Percentiles rank a stretch among this genome's conserved stretches.
These are phyloP conservation scores for Cercopithecus diana DNA, from an alignment of 2,797 vertebrate genomes.

Conservation along the genomic window DNA sequence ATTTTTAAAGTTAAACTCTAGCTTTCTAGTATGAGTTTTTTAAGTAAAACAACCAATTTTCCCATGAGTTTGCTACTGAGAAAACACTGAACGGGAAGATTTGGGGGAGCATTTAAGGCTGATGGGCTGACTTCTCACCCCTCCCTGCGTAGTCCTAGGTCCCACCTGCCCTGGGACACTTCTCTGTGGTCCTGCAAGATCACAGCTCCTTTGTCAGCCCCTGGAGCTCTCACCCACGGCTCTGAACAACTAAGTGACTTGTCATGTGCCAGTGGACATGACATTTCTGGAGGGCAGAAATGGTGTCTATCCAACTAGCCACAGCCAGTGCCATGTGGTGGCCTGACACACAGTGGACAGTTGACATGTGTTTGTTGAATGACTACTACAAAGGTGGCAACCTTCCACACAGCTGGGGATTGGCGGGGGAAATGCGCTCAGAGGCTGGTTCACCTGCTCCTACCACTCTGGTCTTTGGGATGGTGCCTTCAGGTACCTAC, in stretches of 20 bases:
- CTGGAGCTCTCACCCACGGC: background rate
- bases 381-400: background rate
- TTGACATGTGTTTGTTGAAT: background rate
- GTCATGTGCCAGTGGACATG: fast-evolving
- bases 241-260: background rate
- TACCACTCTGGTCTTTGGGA: background rate
- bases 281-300: background rate
- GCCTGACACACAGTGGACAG: too few species aligned
- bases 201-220: fast-evolving
- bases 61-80: background rate
- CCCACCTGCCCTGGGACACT: background rate
- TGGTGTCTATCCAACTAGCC: background rate
- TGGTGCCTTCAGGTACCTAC: background rate
- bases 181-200: background rate
- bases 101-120: background rate
- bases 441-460: background rate
- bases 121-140: background rate
- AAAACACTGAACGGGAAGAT: too few species aligned
- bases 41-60: background rate
- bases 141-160: background rate
- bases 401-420: background rate
- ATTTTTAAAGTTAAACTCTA: background rate
- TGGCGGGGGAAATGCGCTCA: fast-evolving
- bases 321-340: background rate
- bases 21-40: background rate